Evolutionary conservation across 2,113 vertebrate species (phyloP).

Genomic region (Rhynchomys soricoides): DNA sequence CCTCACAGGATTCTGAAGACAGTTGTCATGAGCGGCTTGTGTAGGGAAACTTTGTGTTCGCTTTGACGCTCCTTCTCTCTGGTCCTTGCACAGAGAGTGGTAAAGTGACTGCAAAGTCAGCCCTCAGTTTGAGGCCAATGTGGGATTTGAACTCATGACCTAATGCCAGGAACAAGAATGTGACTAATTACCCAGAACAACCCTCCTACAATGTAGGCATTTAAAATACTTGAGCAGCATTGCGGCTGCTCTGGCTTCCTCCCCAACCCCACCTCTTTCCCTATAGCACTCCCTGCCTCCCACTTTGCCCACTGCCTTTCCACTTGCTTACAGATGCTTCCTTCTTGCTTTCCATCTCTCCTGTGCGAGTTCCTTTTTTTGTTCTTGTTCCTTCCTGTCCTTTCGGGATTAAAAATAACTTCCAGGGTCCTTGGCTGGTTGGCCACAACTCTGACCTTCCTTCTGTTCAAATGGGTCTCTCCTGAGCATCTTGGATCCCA

Average conservation of each 20-base stretch:
- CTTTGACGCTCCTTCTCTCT: neutral
- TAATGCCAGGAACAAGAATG: constrained; percentile 49
- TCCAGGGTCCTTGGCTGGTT: constrained; percentile 65
- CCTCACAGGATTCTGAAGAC: neutral
- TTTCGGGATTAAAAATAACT: constrained; percentile 70
- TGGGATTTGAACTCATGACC: constrained; percentile 57
- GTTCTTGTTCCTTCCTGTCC: constrained; percentile 76
- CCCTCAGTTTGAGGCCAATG: neutral
- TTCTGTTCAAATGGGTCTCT: constrained; percentile 40
- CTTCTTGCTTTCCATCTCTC: constrained; percentile 74
- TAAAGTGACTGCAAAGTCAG: neutral
- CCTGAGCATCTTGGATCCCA: neutral
- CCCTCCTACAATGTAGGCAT: constrained; percentile 50
- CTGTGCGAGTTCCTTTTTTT: constrained; percentile 70
- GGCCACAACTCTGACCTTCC: constrained; percentile 55
- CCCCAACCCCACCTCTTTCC: constrained; percentile 45
- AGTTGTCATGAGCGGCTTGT: neutral
- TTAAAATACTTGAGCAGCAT: constrained; percentile 65
- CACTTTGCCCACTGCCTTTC: constrained; percentile 49
- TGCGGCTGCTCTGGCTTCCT: constrained; percentile 49
- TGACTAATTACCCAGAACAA: constrained; percentile 38
- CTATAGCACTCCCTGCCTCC: neutral
- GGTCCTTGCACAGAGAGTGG: neutral
- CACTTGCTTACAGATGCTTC: constrained; percentile 70
- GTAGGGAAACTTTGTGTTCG: neutral